These are phyloP conservation scores for Criorhina ranunculi DNA, from an alignment of 2,888 invertebrate genomes.

Conservation along the genomic window DNA sequence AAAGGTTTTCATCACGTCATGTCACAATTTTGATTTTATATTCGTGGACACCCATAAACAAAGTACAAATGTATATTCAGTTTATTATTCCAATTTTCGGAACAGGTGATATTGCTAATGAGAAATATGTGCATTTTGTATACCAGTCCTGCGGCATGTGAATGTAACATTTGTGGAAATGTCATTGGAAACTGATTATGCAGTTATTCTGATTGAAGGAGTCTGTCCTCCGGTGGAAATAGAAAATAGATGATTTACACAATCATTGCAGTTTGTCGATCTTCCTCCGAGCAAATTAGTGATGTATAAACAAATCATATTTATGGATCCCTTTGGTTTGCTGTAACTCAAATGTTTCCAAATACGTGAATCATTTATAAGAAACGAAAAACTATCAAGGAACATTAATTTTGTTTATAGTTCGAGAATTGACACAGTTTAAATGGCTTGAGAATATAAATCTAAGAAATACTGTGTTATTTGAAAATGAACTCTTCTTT, in stretches of 20 bases:
- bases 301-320: neutral
- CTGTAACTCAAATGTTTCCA: no score
- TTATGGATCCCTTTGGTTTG: no score
- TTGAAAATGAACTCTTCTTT: no score
- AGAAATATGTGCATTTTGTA: slow-evolving; percentile 14
- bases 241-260: slow-evolving; percentile 21
- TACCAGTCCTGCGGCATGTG: slow-evolving; percentile 13
- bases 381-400: no score
- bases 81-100: neutral
- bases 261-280: slow-evolving; percentile 3
- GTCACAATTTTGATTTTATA: neutral
- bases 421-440: no score
- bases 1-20: neutral
- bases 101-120: slow-evolving; percentile 20
- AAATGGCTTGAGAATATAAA: no score
- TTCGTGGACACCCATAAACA: neutral
- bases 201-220: slow-evolving; percentile 1
- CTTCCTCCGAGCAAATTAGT: neutral
- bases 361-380: no score
- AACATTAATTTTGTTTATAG: no score
- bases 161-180: slow-evolving; percentile 20
- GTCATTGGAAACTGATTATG: slow-evolving; percentile 9
- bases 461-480: no score
- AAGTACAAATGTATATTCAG: no score
- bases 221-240: neutral